A percentile compares a stretch with the other conserved stretches of the same genome.
These are phyloP conservation scores for Platanista minor DNA, from an alignment of 2,113 vertebrate species.

Conservation along the genomic window DNA sequence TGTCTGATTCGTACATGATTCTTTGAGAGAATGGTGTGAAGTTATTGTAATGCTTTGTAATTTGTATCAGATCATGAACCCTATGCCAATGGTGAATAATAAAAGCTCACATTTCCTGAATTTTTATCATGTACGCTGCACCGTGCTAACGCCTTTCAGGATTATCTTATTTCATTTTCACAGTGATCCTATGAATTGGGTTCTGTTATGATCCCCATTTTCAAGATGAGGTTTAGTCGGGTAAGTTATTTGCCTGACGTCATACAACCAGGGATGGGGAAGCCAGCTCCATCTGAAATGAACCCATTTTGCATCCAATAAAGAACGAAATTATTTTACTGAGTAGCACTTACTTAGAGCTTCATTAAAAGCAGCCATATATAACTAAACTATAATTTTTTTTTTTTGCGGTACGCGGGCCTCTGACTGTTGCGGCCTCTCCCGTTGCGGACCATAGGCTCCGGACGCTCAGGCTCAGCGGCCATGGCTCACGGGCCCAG, in stretches of 20 bases:
- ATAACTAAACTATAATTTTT: not conserved
- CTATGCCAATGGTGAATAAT: not conserved
- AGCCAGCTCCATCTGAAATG: not conserved
- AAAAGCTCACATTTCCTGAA: not conserved
- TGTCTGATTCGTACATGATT: not conserved
- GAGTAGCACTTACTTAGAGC: not conserved
- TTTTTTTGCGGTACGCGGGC: too few relatives aligned
- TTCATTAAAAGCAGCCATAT: not conserved
- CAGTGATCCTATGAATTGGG: not conserved
- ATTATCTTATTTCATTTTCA: not conserved
- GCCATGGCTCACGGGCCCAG: too few relatives aligned
- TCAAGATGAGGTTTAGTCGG: not conserved
- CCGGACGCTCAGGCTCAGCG: too few relatives aligned
- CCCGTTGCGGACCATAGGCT: too few relatives aligned
- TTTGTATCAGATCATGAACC: not conserved
- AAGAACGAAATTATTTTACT: not conserved
- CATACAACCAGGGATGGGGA: not conserved
- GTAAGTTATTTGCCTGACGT: not conserved
- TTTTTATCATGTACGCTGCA: not conserved
- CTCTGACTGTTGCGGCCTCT: too few relatives aligned
- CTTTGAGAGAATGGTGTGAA: not conserved
- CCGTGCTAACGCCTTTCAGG: not conserved
- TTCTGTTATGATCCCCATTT: not conserved
- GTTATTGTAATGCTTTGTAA: not conserved
- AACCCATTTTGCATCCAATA: accelerated